Conservation (phyloP, 2,888 invertebrate species). For the Caenorhabditis sinica region DNA sequence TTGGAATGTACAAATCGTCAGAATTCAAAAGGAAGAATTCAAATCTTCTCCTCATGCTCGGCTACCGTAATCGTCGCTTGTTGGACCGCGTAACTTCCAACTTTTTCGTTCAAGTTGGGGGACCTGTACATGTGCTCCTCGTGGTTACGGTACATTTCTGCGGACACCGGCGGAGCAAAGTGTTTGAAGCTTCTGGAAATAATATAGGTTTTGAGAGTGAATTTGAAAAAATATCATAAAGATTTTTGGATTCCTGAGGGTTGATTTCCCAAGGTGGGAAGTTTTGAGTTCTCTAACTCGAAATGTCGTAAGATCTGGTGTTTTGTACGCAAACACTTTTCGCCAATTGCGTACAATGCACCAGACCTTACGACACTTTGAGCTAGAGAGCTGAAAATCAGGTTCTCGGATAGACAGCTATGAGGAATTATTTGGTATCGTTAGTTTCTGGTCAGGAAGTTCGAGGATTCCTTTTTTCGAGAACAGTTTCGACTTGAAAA, state of each 20-base stretch:
- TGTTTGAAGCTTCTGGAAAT: constrained; percentile 66
- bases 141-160: constrained; percentile 59
- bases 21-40: background rate
- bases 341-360: background rate
- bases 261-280: background rate
- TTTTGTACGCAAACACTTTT: background rate
- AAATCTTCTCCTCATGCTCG: constrained; percentile 65
- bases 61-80: constrained; percentile 65
- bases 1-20: constrained; percentile 29
- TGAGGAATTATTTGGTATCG: too few species aligned
- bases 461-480: too few species aligned
- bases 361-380: background rate
- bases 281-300: background rate
- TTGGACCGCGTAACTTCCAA: constrained; percentile 60
- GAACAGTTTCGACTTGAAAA: too few species aligned
- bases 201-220: background rate
- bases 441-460: too few species aligned
- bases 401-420: background rate
- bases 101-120: constrained; percentile 50
- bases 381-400: background rate
- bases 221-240: background rate
- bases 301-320: constrained; percentile 9
- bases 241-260: background rate
- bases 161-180: constrained; percentile 52
- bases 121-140: constrained; percentile 58